Evolutionary conservation across 2,113 vertebrate genomes (phyloP).

Genomic region (Rhea pennata): DNA sequence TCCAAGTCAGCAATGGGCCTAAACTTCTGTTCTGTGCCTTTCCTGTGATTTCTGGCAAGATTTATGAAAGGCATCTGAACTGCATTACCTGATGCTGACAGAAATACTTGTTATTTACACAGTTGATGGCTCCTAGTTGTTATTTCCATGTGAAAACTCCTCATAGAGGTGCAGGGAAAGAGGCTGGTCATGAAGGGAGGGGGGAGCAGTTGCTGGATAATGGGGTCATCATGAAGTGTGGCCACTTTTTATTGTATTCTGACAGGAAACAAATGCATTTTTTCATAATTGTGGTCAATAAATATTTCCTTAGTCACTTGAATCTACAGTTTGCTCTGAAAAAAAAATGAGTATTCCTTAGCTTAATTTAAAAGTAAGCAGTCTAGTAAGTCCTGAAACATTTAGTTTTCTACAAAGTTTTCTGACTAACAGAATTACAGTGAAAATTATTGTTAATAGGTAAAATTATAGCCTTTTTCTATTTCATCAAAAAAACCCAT

Average conservation of each 20-base stretch:
- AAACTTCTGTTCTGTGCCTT: not conserved
- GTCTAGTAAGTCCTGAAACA: not conserved
- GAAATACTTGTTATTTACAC: not conserved
- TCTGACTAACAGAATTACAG: not conserved
- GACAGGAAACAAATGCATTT: not conserved
- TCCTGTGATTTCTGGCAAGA: not conserved
- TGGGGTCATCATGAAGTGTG: not conserved
- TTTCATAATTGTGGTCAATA: not conserved
- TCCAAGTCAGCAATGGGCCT: rapidly evolving
- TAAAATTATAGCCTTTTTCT: not conserved
- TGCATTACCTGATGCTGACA: not conserved
- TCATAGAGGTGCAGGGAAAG: not conserved
- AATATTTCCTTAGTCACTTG: not conserved
- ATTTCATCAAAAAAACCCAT: not conserved
- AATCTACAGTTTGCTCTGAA: not conserved
- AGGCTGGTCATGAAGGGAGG: not conserved
- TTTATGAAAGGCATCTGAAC: not conserved
- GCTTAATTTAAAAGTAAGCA: not conserved
- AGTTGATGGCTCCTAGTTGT: not conserved
- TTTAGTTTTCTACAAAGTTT: conserved; percentile 13
- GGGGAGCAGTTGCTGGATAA: not conserved
- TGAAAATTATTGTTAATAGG: not conserved
- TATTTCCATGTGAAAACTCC: not conserved
- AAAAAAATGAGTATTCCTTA: not conserved
- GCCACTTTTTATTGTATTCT: not conserved